A percentile compares a stretch with the other conserved stretches of the same genome.
Evolutionary conservation across 2,797 vertebrate species (phyloP).

Genomic region (Pangasius larnaudii): DNA sequence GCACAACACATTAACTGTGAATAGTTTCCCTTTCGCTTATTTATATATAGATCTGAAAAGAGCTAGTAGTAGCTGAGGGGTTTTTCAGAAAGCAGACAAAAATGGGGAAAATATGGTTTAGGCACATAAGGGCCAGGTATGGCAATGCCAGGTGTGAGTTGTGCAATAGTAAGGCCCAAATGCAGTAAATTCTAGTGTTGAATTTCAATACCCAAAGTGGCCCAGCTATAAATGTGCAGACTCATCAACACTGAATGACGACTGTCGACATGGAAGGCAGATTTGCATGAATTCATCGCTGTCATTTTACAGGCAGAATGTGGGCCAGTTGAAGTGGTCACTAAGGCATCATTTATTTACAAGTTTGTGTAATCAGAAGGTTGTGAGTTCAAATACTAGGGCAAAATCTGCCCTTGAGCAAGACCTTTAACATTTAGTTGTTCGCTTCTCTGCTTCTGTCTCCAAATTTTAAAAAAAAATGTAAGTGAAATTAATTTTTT

Average conservation of each 20-base stretch:
- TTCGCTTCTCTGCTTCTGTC: not conserved
- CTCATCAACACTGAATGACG: not conserved
- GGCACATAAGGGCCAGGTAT: not conserved
- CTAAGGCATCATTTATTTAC: not conserved
- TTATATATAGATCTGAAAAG: not conserved
- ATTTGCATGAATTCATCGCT: not conserved
- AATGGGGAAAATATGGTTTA: not conserved
- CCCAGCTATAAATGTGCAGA: not conserved
- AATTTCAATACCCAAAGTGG: not conserved
- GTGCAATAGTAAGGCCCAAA: not conserved
- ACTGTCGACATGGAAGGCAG: not conserved
- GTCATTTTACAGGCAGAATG: not conserved
- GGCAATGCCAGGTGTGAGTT: not conserved
- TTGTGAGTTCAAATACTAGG: not conserved
- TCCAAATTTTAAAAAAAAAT: not conserved
- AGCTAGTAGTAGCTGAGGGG: too few species aligned
- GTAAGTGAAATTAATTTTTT: not conserved
- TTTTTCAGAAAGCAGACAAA: not conserved
- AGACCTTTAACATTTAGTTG: not conserved
- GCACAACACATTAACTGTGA: not conserved
- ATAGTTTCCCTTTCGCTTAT: not conserved
- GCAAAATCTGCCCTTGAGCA: not conserved
- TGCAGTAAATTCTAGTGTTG: not conserved
- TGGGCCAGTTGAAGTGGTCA: not conserved
- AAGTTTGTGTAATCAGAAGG: not conserved